phyloP scores from a whole-genome alignment of 2,113 vertebrate species.

The Odocoileus virginianus region DNA sequence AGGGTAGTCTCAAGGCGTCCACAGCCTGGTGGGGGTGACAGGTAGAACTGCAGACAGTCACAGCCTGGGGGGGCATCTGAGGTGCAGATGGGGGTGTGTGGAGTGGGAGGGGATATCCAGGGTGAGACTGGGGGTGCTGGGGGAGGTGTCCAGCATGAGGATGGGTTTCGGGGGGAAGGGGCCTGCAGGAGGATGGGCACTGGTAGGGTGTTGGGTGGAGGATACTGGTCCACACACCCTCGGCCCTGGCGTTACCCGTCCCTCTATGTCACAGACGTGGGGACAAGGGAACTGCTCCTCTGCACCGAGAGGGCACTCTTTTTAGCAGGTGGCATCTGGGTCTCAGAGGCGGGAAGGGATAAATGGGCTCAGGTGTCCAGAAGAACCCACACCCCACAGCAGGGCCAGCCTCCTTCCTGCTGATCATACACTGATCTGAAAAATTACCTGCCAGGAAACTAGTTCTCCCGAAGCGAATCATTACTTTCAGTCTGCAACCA shows the following conservation, averaged over 20 bases:
- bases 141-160: not conserved
- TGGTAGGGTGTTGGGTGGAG: not conserved
- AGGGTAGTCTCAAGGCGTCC: not conserved
- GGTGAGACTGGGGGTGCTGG: not conserved
- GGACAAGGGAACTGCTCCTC: not conserved
- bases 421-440: not conserved
- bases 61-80: not conserved
- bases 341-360: not conserved
- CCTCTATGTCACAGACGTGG: not conserved
- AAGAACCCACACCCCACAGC: not conserved
- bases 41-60: rapidly evolving
- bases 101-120: not conserved
- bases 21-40: not conserved
- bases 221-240: not conserved
- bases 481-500: rapidly evolving
- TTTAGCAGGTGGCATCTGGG: not conserved
- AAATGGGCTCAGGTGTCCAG: not conserved
- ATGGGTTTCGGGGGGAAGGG: not conserved
- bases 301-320: rapidly evolving
- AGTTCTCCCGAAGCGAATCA: not conserved
- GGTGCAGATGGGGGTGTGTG: not conserved
- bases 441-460: not conserved
- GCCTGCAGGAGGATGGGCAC: not conserved
- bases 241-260: not conserved
- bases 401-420: not conserved